Percentiles rank a stretch among this genome's conserved stretches.
These are phyloP conservation scores for Ardeotis arabs DNA, from an alignment of 2,113 vertebrate genomes.

Conservation along the genomic window DNA sequence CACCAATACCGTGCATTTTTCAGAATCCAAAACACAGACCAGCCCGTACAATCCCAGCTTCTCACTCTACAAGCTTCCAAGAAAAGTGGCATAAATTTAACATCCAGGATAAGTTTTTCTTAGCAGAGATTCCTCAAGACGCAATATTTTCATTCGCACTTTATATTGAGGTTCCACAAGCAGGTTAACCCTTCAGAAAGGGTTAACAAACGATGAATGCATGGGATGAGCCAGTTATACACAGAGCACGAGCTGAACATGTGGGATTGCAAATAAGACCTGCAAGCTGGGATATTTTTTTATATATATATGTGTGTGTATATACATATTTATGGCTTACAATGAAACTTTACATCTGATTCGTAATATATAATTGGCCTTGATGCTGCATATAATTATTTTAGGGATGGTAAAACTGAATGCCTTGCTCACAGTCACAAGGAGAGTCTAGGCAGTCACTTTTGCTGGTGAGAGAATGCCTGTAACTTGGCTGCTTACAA, in stretches of 20 bases:
- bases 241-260: neutral
- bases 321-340: neutral
- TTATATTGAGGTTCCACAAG: neutral
- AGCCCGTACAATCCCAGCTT: neutral
- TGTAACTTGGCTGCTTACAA: neutral
- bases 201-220: neutral
- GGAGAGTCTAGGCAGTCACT: neutral
- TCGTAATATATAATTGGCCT: neutral
- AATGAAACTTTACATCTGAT: neutral
- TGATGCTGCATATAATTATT: neutral
- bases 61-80: neutral
- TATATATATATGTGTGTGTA: no score
- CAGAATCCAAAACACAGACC: neutral
- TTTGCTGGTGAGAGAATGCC: neutral
- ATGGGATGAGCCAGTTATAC: neutral
- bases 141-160: neutral
- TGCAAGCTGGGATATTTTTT: neutral
- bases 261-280: neutral
- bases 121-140: neutral
- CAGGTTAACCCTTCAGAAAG: constrained; percentile 19
- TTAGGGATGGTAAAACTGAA: neutral
- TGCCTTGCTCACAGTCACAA: neutral
- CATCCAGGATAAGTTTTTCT: neutral
- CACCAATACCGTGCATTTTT: neutral
- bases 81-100: constrained; percentile 5